Percentiles rank a stretch among this genome's conserved stretches.
These are phyloP conservation scores for Epinephelus malabaricus DNA, from an alignment of 2,797 vertebrate genomes.

Conservation along the genomic window DNA sequence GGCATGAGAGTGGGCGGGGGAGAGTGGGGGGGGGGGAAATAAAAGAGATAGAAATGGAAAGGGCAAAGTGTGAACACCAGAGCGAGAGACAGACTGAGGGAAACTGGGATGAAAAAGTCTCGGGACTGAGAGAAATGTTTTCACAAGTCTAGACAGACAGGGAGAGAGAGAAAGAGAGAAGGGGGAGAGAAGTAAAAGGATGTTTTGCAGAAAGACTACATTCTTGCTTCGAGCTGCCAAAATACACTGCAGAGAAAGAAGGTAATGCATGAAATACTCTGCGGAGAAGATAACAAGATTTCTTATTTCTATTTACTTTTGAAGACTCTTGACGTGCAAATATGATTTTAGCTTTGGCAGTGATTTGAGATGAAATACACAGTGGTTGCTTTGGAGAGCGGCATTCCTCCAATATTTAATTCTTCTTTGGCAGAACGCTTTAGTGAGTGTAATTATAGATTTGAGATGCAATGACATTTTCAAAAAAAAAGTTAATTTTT, in stretches of 20 bases:
- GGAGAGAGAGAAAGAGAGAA: conserved; percentile 13
- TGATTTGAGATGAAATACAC: conserved; percentile 45
- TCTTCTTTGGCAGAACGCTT: conserved; percentile 35
- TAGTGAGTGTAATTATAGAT: conserved; percentile 25
- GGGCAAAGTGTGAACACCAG: conserved; percentile 65
- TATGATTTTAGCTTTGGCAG: conserved; percentile 52
- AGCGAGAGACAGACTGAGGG: conserved; percentile 49
- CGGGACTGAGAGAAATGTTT: conserved; percentile 44
- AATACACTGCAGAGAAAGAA: conserved; percentile 46
- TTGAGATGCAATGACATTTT: conserved; percentile 25
- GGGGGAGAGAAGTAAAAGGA: conserved; percentile 27
- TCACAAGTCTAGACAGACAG: conserved; percentile 55
- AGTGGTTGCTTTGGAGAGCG: conserved; percentile 15
- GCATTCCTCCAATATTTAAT: conserved; percentile 31
- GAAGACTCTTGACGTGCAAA: conserved; percentile 61
- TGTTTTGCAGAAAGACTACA: conserved; percentile 47
- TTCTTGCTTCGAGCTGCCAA: conserved; percentile 46
- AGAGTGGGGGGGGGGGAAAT: conserved; percentile 31
- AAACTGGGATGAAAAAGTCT: conserved; percentile 63
- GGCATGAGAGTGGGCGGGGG: conserved; percentile 51
- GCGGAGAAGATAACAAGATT: conserved; percentile 54
- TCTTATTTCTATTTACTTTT: conserved; percentile 62
- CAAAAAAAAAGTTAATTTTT: not conserved
- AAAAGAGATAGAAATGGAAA: conserved; percentile 61
- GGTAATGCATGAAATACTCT: conserved; percentile 53